Evolutionary conservation across 2,113 vertebrate genomes (phyloP), one percentile per base, ranked within the genome.

Genomic region (Neolamprologus ventralis): DNA sequence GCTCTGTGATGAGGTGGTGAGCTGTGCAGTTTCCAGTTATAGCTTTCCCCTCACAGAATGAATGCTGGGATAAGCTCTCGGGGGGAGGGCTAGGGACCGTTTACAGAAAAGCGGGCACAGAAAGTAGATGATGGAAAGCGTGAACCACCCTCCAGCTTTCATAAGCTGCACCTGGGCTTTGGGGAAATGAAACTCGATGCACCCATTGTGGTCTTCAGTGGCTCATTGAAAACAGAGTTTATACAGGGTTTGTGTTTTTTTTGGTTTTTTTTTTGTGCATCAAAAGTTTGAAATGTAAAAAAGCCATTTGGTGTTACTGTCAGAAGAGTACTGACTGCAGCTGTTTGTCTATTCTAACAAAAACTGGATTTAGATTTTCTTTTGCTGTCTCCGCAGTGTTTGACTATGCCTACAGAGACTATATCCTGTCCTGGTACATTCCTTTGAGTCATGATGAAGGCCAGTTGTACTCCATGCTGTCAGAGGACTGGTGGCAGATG

Each of bases 401-500:
- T 85, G 99, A 99, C 97, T 98, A 97, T 91, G 97, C 97, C 93
- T 99, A 99, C 78, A 96, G 98, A 96, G 98, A 99, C 95, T 99
- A 99, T 86, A 96, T 99, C 90, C 96, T 98, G 89, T 98, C 98
- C 79, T 99, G 99, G 99, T 99, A 99, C 84, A 94, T 96, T 65
- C 97, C 96, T 5, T 95, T 99, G 93, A 99, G 98, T 94, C 97
- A 88, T 31, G 98, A 99, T 80, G 97, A 99, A 80, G 98, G 98
- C 8, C 98, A 98, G 89, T 95, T 99, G 71, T 98, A 98, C 95
- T 96, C 98, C 94, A 97, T 99, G 96, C 96, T 99, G 40, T 97
- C 97, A 1, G 98, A 99, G 95, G 98, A 99, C 95, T 99, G 99
- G 87, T 99, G 98, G 98, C 98, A 99, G 93, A 95, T 98, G 93